A percentile compares a stretch with the other conserved stretches of the same genome.
Conservation (phyloP, 2,888 invertebrate genomes). For the Amblyteles armatorius region DNA sequence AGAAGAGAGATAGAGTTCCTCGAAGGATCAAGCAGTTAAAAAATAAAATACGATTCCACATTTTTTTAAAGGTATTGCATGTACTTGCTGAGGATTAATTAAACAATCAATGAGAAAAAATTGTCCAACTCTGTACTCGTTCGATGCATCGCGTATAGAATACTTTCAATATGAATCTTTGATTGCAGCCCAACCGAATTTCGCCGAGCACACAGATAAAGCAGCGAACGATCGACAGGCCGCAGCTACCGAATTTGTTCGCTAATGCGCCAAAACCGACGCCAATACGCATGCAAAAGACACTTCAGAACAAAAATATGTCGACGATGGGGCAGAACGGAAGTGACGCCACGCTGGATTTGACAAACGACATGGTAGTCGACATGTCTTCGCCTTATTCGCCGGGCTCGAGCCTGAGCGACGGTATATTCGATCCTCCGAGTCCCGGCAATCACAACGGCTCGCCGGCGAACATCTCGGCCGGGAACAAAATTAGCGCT, state of each 20-base stretch:
- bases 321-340: conserved; percentile 83
- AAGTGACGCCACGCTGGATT: conserved; percentile 80
- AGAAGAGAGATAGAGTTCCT: no score
- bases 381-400: conserved; percentile 95
- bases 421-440: conserved; percentile 94
- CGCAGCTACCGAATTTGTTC: conserved; percentile 80
- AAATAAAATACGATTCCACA: background rate
- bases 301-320: conserved; percentile 77
- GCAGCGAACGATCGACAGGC: conserved; percentile 76
- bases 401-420: conserved; percentile 95
- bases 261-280: conserved; percentile 78
- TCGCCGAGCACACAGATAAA: conserved; percentile 80
- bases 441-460: conserved; percentile 81
- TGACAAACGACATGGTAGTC: conserved; percentile 87
- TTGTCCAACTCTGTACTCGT: background rate
- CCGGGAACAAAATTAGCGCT: conserved; percentile 72
- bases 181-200: conserved; percentile 78
- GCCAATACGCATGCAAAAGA: conserved; percentile 72
- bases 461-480: conserved; percentile 43
- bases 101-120: background rate
- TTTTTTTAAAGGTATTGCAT: background rate
- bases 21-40: background rate
- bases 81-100: background rate
- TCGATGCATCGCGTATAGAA: background rate
- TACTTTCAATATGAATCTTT: conserved; percentile 12